Evolutionary conservation across 2,797 vertebrate species (phyloP), one percentile per base, ranked within the genome.

Genomic region (Malurus splendens): DNA sequence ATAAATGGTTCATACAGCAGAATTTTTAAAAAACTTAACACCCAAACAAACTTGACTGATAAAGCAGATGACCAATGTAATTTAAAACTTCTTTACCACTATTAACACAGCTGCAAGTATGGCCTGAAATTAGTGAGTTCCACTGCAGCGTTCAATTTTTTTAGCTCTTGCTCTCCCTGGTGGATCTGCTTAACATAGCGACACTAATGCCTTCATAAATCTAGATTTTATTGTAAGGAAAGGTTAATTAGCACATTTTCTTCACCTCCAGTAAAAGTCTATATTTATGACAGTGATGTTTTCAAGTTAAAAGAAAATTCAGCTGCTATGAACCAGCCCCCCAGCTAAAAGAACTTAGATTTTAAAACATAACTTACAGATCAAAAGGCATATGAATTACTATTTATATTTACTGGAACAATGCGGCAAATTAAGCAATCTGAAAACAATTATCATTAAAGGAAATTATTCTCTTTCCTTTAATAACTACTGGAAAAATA

Each of bases 191-290:
- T 84, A 86, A 82, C 60, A 54, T 42, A 90, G 73, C 8, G 57
- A 55, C 22, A 59, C 9, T 91, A 93, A 73, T 76, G 33, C 33
- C 32, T 70, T 82, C 56, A 86, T 91, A 90, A 91, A 88, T 90
- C 81, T 84, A 56, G 33, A 66, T 59, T 90, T 91, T 91, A 62
- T 78, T 76, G 33, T 70, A 76, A 70, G 13, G 18, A 86, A 88
- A 92, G 56, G 72, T 90, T 88, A 90, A 90, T 92, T 79, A 78
- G 51, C 62, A 75, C 61, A 55, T 86, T 93, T 83, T 75, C 62
- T 79, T 91, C 38, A 62, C 15, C 45, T 82, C 42, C 11, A 27
- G 15, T 56, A 82, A 68, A 90, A 86, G 8, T 25, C 48, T 75
- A 4, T 84, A 66, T 78, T 91, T 86, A 70, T 70, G 18, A 19